These are phyloP conservation scores for Dascyllus trimaculatus DNA, from an alignment of 2,113 vertebrate genomes.

Conservation along the genomic window DNA sequence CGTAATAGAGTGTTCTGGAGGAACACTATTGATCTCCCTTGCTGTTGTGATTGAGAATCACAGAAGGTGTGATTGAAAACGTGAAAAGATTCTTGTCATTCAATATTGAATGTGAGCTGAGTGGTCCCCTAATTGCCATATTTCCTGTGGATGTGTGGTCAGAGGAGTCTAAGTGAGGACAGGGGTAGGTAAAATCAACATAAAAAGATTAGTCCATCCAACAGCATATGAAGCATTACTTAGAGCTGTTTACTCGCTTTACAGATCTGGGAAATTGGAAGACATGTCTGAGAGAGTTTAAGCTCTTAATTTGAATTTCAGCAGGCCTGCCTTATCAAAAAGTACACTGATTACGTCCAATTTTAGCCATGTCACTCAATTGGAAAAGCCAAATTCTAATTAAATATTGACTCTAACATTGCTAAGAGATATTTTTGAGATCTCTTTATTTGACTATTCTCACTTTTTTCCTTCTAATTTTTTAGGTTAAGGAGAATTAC, in stretches of 20 bases:
- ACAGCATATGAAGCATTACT: conserved; percentile 52
- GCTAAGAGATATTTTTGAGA: conserved; percentile 1
- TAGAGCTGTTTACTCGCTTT: conserved; percentile 53
- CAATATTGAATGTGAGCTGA: conserved; percentile 12
- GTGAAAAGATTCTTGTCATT: conserved; percentile 18
- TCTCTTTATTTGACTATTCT: background rate
- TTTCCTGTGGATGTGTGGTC: conserved; percentile 25
- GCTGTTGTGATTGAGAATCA: conserved; percentile 8
- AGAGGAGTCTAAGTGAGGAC: conserved; percentile 44
- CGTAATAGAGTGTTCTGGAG: background rate
- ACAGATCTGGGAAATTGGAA: conserved; percentile 47
- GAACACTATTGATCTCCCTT: conserved; percentile 8
- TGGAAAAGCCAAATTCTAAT: conserved; percentile 16
- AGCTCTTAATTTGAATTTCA: conserved; percentile 50
- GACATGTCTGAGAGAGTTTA: conserved; percentile 26
- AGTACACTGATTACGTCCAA: conserved; percentile 29
- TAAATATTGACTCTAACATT: conserved; percentile 18
- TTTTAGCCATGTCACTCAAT: conserved; percentile 18
- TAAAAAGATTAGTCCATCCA: conserved; percentile 47
- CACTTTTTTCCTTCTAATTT: background rate
- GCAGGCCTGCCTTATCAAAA: conserved; percentile 15
- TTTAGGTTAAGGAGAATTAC: background rate
- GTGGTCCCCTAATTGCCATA: conserved; percentile 32
- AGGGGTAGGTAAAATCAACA: conserved; percentile 54
- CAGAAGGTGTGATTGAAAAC: conserved; percentile 24